Conservation (phyloP, 2,888 invertebrate species). For the Drosophila birchii region DNA sequence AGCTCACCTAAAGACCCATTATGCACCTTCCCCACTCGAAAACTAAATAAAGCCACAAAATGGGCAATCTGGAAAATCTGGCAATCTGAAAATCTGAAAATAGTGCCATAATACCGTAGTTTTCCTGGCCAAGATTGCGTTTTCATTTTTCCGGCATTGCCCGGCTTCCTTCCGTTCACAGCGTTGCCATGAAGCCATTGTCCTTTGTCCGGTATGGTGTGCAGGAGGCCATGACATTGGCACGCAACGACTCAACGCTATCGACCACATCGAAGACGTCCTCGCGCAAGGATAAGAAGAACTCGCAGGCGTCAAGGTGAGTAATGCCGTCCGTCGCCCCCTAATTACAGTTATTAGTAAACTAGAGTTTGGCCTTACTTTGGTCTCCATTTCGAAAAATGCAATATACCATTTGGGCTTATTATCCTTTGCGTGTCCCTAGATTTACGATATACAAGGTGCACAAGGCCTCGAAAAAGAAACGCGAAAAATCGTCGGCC, state of each 20-base stretch:
- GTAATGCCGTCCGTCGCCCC: constrained; percentile 26
- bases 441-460: constrained; percentile 96
- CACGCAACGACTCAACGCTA: constrained; percentile 86
- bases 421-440: constrained; percentile 35
- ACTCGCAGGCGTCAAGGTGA: constrained; percentile 85
- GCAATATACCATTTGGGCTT: constrained; percentile 48
- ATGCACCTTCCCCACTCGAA: too few species aligned
- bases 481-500: constrained; percentile 96
- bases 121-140: constrained; percentile 13
- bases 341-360: constrained; percentile 66
- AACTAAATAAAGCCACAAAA: too few species aligned
- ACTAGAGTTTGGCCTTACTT: not conserved
- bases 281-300: constrained; percentile 85
- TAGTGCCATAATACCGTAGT: too few species aligned
- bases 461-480: constrained; percentile 97
- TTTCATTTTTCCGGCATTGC: constrained; percentile 13
- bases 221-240: constrained; percentile 85
- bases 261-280: constrained; percentile 86
- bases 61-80: too few species aligned
- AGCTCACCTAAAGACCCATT: too few species aligned
- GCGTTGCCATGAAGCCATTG: constrained; percentile 88
- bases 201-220: constrained; percentile 84
- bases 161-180: constrained; percentile 23
- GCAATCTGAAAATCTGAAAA: too few species aligned
- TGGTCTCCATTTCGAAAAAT: constrained; percentile 9